Percentiles rank a stretch among this genome's conserved stretches.
Evolutionary conservation across 92 coral and sea anemone genomes (phyloP).

Genomic region (Paragorgia papillata): DNA sequence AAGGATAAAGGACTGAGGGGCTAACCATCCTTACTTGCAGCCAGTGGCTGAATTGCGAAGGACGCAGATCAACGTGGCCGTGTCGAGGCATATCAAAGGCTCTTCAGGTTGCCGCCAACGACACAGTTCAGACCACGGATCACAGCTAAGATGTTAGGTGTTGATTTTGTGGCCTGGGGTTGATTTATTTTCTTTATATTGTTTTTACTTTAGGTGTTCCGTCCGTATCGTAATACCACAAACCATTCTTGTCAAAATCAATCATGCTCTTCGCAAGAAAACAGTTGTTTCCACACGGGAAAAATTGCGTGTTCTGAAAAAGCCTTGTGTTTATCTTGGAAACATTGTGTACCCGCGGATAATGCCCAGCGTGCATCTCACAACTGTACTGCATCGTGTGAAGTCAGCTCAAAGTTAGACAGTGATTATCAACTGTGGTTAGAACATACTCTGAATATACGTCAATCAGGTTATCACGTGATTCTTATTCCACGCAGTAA

Average conservation of each 20-base stretch:
- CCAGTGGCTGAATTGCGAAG: too few species aligned
- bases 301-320: conserved; percentile 61
- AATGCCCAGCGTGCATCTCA: conserved; percentile 1
- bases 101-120: too few species aligned
- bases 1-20: too few species aligned
- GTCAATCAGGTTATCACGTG: conserved; percentile 73
- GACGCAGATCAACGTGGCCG: too few species aligned
- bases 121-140: too few species aligned
- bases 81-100: too few species aligned
- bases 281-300: conserved; percentile 51
- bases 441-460: conserved; percentile 57
- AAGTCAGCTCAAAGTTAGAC: conserved; percentile 54
- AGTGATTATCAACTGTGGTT: conserved; percentile 70
- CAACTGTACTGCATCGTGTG: not conserved
- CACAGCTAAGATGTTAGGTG: too few species aligned
- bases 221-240: conserved; percentile 5
- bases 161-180: too few species aligned
- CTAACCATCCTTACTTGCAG: too few species aligned
- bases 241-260: not conserved
- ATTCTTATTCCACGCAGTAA: conserved; percentile 48
- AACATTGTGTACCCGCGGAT: conserved; percentile 1
- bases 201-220: conserved; percentile 9
- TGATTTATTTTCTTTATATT: not conserved
- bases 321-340: conserved; percentile 43
- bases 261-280: conserved; percentile 49